Percentiles rank a stretch among this genome's conserved stretches.
These are phyloP conservation scores for Drosophila kikkawai DNA, from an alignment of 1,140 invertebrate species.

Conservation along the genomic window DNA sequence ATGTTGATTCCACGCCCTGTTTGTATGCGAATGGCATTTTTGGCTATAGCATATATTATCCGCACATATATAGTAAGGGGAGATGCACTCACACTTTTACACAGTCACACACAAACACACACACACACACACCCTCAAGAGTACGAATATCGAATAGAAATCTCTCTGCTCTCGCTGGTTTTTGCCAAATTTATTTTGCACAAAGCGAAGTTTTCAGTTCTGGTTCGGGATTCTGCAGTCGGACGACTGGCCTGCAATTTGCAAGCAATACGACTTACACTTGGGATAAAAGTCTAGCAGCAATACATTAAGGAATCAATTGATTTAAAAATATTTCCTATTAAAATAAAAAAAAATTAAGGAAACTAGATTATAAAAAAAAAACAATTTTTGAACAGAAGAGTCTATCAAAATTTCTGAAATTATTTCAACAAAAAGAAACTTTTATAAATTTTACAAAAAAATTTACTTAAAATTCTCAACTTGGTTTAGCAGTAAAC, in stretches of 20 bases:
- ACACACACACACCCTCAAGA: conserved; percentile 11
- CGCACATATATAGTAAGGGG: conserved; percentile 54
- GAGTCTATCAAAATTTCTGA: not conserved
- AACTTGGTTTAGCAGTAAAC: not conserved
- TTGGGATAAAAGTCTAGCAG: not conserved
- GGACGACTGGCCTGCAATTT: conserved; percentile 59
- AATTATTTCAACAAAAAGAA: not conserved
- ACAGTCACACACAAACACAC: conserved; percentile 11
- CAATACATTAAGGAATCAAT: not conserved
- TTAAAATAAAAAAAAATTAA: not conserved
- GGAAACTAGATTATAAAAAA: not conserved
- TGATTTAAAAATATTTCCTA: not conserved
- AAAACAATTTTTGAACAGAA: not conserved
- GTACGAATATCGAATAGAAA: conserved; percentile 47
- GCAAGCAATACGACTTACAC: conserved; percentile 39
- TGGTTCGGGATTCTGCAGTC: conserved; percentile 14
- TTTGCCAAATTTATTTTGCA: conserved; percentile 70
- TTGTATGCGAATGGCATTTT: conserved; percentile 73
- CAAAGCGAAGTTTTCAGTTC: conserved; percentile 66
- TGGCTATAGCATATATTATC: conserved; percentile 66
- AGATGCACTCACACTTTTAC: conserved; percentile 47
- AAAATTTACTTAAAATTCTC: not conserved
- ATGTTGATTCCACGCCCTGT: conserved; percentile 84
- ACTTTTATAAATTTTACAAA: not conserved
- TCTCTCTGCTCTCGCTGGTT: conserved; percentile 43